Evolutionary conservation across 1,140 invertebrate species (phyloP).

Genomic region (Sesamia nonagrioides): DNA sequence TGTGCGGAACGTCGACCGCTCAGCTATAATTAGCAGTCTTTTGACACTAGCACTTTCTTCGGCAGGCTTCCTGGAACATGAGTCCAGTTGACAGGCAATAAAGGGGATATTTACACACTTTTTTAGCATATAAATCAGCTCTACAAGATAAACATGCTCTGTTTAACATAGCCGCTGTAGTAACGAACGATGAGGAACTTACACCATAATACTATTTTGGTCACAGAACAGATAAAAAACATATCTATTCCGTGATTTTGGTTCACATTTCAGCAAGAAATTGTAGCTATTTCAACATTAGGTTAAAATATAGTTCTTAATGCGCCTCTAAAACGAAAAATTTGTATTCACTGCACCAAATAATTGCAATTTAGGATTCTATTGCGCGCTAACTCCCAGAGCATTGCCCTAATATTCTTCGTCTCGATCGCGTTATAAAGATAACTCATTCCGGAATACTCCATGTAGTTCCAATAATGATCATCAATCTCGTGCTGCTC

Average conservation of each 20-base stretch:
- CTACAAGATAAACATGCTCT: neutral
- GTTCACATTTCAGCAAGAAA: neutral
- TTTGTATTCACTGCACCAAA: neutral
- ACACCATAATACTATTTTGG: neutral
- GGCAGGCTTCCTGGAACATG: conserved; percentile 29
- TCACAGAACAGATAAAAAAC: too few relatives aligned
- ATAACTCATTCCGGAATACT: conserved; percentile 3
- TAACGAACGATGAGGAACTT: neutral
- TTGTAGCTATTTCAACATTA: neutral
- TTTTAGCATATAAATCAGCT: neutral
- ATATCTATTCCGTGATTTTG: too few relatives aligned
- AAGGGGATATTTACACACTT: conserved; percentile 1
- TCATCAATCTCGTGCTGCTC: neutral
- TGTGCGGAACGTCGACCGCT: conserved; percentile 64
- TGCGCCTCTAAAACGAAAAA: neutral
- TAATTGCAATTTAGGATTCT: neutral
- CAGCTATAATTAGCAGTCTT: conserved; percentile 74
- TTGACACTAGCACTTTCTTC: conserved; percentile 59
- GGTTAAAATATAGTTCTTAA: neutral
- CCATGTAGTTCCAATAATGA: neutral
- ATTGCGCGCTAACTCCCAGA: neutral
- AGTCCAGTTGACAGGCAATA: neutral
- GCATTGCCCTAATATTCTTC: neutral
- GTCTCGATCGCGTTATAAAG: neutral
- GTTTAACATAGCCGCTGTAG: conserved; percentile 1